A percentile compares a stretch with the other conserved stretches of the same genome.
Evolutionary conservation across 2,888 invertebrate genomes (phyloP).

Genomic region (Allophyes oxyacanthae): DNA sequence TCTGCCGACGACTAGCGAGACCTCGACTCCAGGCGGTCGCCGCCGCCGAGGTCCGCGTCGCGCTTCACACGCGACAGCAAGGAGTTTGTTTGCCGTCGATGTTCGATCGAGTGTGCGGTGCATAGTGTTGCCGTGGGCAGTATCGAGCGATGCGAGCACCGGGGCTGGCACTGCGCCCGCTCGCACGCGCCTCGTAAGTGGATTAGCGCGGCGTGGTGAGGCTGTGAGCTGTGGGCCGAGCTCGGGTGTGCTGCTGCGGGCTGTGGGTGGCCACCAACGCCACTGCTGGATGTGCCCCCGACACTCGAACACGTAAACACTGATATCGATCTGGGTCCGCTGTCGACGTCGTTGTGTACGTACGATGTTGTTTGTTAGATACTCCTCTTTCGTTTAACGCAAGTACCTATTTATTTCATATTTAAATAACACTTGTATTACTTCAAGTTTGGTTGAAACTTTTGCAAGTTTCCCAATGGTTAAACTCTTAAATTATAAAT

Average conservation of each 20-base stretch:
- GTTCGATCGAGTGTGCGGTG: conserved; percentile 38
- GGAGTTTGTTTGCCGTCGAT: conserved; percentile 6
- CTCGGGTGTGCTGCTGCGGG: conserved; percentile 9
- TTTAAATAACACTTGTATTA: no score
- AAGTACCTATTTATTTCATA: no score
- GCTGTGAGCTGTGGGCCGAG: background rate
- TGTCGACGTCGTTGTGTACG: conserved; percentile 34
- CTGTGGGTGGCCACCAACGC: background rate
- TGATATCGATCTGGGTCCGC: conserved; percentile 54
- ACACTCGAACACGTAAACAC: conserved; percentile 54
- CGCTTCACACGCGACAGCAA: conserved; percentile 6
- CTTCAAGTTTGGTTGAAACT: no score
- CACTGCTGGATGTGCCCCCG: conserved; percentile 35
- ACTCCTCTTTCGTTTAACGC: conserved; percentile 1
- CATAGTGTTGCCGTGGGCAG: conserved; percentile 26
- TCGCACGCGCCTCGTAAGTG: conserved; percentile 22
- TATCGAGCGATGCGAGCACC: conserved; percentile 38
- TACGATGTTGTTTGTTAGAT: conserved; percentile 34
- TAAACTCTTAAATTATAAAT: no score
- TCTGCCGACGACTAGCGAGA: conserved; percentile 26
- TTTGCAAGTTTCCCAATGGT: no score
- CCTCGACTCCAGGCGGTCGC: conserved; percentile 19
- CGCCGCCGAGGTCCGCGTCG: conserved; percentile 2
- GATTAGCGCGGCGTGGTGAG: conserved; percentile 24
- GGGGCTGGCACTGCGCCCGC: conserved; percentile 2